Evolutionary conservation across 2,888 invertebrate genomes (phyloP).

Genomic region (Cosmia pyralina): DNA sequence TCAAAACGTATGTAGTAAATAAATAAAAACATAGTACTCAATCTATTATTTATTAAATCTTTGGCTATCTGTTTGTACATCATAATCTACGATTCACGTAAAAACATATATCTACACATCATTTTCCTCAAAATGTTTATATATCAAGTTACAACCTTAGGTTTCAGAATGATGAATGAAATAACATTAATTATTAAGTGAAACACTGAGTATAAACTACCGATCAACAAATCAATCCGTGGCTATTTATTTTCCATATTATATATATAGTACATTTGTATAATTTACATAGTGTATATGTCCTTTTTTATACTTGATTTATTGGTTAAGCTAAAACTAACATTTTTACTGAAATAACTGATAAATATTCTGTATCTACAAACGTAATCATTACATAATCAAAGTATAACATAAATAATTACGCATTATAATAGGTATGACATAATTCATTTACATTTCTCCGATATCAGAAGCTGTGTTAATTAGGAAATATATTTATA

Average conservation of each 20-base stretch:
- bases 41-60: constrained; percentile 86
- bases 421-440: background rate
- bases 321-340: constrained; percentile 8
- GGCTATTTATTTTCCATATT: constrained; percentile 39
- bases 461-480: constrained; percentile 13
- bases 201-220: constrained; percentile 68
- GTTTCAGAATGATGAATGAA: constrained; percentile 85
- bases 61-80: constrained; percentile 88
- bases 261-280: constrained; percentile 27
- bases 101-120: constrained; percentile 88
- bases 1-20: constrained; percentile 28
- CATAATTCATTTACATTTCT: background rate
- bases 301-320: constrained; percentile 17
- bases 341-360: constrained; percentile 8
- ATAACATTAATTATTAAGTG: constrained; percentile 65
- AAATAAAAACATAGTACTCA: constrained; percentile 70
- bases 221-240: constrained; percentile 59
- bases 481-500: background rate
- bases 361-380: background rate
- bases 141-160: constrained; percentile 89
- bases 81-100: constrained; percentile 87
- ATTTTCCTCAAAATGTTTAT: constrained; percentile 83
- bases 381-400: background rate
- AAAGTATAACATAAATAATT: background rate
- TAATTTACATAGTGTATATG: constrained; percentile 23